These are phyloP conservation scores for Bombus fervidus DNA, from an alignment of 1,140 invertebrate genomes.

Conservation along the genomic window DNA sequence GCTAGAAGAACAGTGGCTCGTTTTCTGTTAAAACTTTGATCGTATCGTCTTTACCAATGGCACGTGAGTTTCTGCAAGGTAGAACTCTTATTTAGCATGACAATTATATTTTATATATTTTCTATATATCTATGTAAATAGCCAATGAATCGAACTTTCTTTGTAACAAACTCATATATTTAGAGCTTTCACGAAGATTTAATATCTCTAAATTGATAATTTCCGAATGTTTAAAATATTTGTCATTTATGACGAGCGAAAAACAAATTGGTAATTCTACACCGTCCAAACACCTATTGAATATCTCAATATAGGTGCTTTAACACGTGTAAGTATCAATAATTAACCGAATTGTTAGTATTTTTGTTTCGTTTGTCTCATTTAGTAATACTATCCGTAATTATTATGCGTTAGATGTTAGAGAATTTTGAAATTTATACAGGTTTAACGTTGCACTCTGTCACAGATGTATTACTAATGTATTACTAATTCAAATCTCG, in stretches of 20 bases:
- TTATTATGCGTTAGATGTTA: neutral
- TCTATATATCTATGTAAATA: no score
- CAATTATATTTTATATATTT: no score
- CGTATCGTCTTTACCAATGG: no score
- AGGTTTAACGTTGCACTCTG: neutral
- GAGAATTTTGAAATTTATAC: neutral
- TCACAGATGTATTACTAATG: neutral
- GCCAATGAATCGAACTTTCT: no score
- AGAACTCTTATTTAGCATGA: neutral
- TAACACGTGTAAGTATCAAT: neutral
- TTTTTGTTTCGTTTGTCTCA: neutral
- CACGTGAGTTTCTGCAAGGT: no score
- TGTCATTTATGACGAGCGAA: no score
- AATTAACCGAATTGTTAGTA: neutral
- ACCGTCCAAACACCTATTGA: neutral
- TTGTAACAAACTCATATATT: no score
- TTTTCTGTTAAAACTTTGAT: neutral
- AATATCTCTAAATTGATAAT: no score
- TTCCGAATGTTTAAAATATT: no score
- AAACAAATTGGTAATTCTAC: neutral
- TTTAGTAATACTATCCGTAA: neutral
- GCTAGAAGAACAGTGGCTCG: no score
- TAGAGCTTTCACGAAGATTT: no score
- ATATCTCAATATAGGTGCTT: conserved; percentile 1
- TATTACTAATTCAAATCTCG: neutral